A percentile compares a stretch with the other conserved stretches of the same genome.
Evolutionary conservation across 2,888 invertebrate genomes (phyloP).

Genomic region (Apomyelois bistriatella): DNA sequence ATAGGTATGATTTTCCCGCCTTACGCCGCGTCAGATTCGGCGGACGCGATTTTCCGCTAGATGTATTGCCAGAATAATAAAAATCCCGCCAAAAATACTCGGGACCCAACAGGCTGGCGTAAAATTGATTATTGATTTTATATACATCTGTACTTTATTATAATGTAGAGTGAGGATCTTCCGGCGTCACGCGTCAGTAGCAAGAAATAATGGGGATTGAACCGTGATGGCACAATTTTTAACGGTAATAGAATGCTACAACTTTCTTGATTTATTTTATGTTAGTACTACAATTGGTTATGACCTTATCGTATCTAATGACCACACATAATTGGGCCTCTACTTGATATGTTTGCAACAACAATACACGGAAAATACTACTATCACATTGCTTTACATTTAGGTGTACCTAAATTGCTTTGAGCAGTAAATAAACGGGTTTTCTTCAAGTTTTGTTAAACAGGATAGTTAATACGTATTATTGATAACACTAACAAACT

Average conservation of each 20-base stretch:
- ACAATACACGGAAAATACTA: too few relatives aligned
- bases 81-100: constrained; percentile 57
- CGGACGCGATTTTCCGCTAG: constrained; percentile 67
- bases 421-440: too few relatives aligned
- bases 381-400: too few relatives aligned
- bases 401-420: too few relatives aligned
- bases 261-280: not conserved
- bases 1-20: constrained; percentile 50
- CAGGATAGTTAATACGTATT: too few relatives aligned
- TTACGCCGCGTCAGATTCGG: constrained; percentile 31
- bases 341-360: too few relatives aligned
- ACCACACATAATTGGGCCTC: too few relatives aligned
- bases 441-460: too few relatives aligned
- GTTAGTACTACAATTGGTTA: too few relatives aligned
- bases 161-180: constrained; percentile 23
- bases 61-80: constrained; percentile 63
- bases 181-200: constrained; percentile 32
- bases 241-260: constrained; percentile 31
- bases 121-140: constrained; percentile 77
- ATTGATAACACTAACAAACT: too few relatives aligned
- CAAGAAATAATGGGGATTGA: constrained; percentile 46
- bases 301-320: too few relatives aligned
- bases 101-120: constrained; percentile 59
- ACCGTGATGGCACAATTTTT: constrained; percentile 48
- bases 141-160: constrained; percentile 34